These are phyloP conservation scores for Polia nebulosa DNA, from an alignment of 2,888 invertebrate species.

Conservation along the genomic window DNA sequence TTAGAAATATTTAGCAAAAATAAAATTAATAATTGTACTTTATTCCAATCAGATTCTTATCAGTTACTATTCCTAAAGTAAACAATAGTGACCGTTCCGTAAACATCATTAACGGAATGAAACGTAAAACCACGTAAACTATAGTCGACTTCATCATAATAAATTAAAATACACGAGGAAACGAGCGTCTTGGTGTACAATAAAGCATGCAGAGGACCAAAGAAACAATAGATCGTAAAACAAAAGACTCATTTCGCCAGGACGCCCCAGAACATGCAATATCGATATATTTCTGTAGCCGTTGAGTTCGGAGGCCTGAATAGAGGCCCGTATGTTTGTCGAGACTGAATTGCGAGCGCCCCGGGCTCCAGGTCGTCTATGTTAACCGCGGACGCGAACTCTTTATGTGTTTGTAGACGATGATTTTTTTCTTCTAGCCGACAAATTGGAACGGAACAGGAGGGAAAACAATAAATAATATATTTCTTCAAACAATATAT, in stretches of 20 bases:
- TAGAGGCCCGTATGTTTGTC: constrained; percentile 73
- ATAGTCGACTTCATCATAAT: constrained; percentile 46
- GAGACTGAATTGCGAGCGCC: constrained; percentile 79
- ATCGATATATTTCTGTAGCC: constrained; percentile 75
- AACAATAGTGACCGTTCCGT: not conserved
- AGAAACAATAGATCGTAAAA: constrained; percentile 76
- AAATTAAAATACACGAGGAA: constrained; percentile 65
- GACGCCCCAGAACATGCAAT: constrained; percentile 73
- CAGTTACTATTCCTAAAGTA: not conserved
- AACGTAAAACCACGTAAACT: constrained; percentile 7
- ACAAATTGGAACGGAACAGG: constrained; percentile 39
- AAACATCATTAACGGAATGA: constrained; percentile 17
- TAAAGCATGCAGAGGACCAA: constrained; percentile 65
- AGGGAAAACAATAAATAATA: constrained; percentile 41
- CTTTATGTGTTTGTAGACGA: constrained; percentile 56
- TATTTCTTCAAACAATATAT: constrained; percentile 38
- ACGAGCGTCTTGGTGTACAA: constrained; percentile 62
- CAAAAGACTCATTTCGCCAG: constrained; percentile 80
- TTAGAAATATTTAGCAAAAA: no score
- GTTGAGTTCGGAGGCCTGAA: constrained; percentile 64
- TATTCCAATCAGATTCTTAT: not conserved
- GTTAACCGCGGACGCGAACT: constrained; percentile 60
- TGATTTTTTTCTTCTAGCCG: constrained; percentile 47
- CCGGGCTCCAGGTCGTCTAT: constrained; percentile 74
- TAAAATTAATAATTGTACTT: no score